phyloP scores from a whole-genome alignment of 2,113 vertebrate genomes.

The Nyctibius bracteatus region DNA sequence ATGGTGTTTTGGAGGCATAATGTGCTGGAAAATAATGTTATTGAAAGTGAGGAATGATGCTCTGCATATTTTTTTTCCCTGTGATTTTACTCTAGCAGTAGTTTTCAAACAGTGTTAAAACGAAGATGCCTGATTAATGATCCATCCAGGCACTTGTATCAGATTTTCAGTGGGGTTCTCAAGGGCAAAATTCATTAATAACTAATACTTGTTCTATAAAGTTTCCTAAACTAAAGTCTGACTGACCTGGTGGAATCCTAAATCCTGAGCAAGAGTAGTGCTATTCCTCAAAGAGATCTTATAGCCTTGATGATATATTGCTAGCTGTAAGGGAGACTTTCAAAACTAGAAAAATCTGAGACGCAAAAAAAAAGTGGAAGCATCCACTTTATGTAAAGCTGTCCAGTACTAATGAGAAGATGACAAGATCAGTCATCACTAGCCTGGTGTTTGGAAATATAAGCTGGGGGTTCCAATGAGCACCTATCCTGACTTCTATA shows the following conservation, averaged over 20 bases:
- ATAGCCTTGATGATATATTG: neutral
- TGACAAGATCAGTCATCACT: neutral
- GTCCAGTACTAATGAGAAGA: neutral
- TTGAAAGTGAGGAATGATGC: neutral
- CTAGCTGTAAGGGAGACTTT: neutral
- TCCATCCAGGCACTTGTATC: neutral
- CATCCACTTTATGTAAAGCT: neutral
- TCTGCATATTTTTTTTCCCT: neutral
- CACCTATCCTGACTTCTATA: neutral
- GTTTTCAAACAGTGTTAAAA: neutral
- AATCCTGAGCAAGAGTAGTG: neutral
- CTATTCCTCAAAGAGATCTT: neutral
- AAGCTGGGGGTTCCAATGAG: neutral
- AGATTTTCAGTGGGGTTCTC: neutral
- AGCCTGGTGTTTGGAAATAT: neutral
- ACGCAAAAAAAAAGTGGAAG: neutral
- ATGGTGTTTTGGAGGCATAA: slow-evolving; percentile 2
- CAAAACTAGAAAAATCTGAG: neutral
- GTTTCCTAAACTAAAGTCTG: neutral
- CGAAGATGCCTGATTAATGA: neutral
- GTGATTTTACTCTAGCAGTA: neutral
- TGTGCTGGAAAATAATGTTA: neutral
- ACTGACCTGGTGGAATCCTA: neutral
- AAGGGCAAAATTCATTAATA: neutral
- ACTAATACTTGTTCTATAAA: slow-evolving; percentile 20